Evolutionary conservation across 1,140 invertebrate species (phyloP).

Genomic region (Bilobella aurantiaca): DNA sequence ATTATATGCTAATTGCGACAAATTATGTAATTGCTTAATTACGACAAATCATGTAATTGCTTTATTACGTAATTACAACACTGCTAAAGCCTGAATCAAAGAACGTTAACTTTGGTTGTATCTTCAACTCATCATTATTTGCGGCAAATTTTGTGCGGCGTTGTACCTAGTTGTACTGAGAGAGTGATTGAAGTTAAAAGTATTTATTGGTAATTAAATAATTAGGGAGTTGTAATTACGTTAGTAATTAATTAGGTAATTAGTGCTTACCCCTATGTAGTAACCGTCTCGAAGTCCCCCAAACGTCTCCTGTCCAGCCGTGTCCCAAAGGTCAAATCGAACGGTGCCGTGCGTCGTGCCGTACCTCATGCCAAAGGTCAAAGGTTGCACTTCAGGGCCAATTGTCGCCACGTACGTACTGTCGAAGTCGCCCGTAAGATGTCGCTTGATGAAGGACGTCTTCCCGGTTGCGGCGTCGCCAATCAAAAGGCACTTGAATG

Average conservation of each 20-base stretch:
- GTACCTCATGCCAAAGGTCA: constrained; percentile 95
- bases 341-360: constrained; percentile 96
- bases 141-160: background rate
- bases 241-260: background rate
- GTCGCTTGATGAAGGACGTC: constrained; percentile 98
- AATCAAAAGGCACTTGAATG: constrained; percentile 93
- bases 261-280: constrained; percentile 74
- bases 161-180: too few relatives aligned
- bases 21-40: too few relatives aligned
- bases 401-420: constrained; percentile 99
- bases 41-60: too few relatives aligned
- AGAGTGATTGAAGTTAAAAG: too few relatives aligned
- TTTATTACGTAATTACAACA: too few relatives aligned
- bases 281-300: constrained; percentile 98
- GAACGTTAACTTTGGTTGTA: background rate
- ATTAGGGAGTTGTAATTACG: too few relatives aligned
- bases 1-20: too few relatives aligned
- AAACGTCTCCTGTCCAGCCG: constrained; percentile 98
- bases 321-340: constrained; percentile 99
- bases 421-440: constrained; percentile 99
- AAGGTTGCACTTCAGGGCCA: constrained; percentile 96
- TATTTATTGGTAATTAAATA: too few relatives aligned
- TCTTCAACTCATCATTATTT: background rate
- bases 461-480: constrained; percentile 99
- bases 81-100: too few relatives aligned